A percentile compares a stretch with the other conserved stretches of the same genome.
These are phyloP conservation scores for Arvicanthis niloticus DNA, from an alignment of 2,113 vertebrate species.

Conservation along the genomic window DNA sequence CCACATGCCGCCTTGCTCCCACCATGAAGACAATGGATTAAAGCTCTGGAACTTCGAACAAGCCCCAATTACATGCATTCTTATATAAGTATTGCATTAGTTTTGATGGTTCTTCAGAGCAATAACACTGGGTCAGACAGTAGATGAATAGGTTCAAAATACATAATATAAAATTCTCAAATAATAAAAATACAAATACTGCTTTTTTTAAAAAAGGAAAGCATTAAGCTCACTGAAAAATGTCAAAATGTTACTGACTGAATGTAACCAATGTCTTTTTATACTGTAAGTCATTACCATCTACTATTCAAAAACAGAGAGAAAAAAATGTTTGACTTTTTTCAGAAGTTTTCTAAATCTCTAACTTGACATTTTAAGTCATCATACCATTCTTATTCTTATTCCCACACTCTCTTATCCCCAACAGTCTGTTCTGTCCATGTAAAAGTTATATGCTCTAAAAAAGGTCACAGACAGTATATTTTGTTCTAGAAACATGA, in stretches of 20 bases:
- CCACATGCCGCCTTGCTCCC: neutral
- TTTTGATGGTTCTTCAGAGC: neutral
- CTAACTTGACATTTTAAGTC: neutral
- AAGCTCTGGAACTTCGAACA: neutral
- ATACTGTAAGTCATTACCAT: neutral
- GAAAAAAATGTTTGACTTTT: neutral
- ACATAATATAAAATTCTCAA: neutral
- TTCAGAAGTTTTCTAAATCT: neutral
- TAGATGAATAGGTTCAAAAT: neutral
- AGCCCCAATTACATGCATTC: neutral
- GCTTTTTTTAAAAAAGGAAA: neutral
- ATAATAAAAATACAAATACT: neutral
- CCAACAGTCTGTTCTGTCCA: neutral
- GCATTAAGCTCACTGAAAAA: neutral
- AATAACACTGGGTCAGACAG: neutral
- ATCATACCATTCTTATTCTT: slow-evolving; percentile 7
- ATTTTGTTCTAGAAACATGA: neutral
- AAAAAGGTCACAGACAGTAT: neutral
- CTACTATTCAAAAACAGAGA: neutral
- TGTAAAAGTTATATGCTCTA: neutral
- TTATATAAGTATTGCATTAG: neutral
- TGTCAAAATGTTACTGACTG: neutral
- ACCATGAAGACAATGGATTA: neutral
- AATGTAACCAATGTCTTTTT: neutral
- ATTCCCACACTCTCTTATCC: neutral